Evolutionary conservation across 2,113 vertebrate species (phyloP).

Genomic region (Labrus mixtus): DNA sequence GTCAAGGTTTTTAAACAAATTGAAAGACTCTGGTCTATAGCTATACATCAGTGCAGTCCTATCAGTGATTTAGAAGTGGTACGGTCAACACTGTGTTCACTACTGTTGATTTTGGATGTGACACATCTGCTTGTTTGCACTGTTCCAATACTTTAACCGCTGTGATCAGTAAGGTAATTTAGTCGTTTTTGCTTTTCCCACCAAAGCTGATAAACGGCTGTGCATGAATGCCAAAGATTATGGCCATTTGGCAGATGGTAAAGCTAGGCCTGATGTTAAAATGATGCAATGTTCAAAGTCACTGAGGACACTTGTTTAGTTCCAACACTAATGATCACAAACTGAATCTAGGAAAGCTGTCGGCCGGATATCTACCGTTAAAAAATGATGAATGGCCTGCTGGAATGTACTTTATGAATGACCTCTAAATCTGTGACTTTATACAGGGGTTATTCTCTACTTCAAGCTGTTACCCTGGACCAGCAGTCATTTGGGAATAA

Average conservation of each 20-base stretch:
- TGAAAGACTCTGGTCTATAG: background rate
- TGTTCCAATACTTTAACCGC: background rate
- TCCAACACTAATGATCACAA: background rate
- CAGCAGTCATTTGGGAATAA: too few relatives aligned
- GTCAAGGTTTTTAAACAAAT: background rate
- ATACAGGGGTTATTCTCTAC: too few relatives aligned
- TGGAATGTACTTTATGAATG: background rate
- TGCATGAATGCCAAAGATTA: background rate
- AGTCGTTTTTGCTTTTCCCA: background rate
- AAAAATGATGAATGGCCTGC: background rate
- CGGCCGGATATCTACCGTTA: background rate
- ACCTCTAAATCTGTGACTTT: background rate
- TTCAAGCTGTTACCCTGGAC: too few relatives aligned
- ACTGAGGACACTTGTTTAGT: background rate
- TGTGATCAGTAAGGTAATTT: background rate
- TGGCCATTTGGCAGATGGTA: background rate
- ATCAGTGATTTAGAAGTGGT: background rate
- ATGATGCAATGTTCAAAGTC: background rate
- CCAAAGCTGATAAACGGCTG: background rate
- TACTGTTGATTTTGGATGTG: slow-evolving; percentile 4
- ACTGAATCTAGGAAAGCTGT: background rate
- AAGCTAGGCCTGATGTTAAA: background rate
- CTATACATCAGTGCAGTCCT: background rate
- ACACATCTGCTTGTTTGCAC: background rate
- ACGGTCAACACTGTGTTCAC: background rate